Conservation (phyloP, 2,888 invertebrate species). For the Calameuta filiformis region DNA sequence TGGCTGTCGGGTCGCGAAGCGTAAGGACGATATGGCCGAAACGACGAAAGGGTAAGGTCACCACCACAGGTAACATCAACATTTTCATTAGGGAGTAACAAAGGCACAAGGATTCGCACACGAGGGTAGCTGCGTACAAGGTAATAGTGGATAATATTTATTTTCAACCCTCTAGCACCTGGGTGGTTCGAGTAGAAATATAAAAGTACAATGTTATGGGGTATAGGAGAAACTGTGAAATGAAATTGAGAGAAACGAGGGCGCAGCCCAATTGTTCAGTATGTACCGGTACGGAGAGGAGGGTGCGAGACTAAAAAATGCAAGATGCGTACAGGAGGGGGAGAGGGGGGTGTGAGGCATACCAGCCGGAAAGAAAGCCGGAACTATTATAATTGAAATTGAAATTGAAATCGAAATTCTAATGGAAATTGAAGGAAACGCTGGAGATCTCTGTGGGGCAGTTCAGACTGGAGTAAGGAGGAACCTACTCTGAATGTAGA, state of each 20-base stretch:
- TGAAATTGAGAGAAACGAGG: slow-evolving; percentile 9
- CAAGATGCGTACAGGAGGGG: slow-evolving; percentile 22
- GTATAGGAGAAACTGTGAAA: slow-evolving; percentile 18
- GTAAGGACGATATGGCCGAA: background rate
- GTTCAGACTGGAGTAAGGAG: background rate
- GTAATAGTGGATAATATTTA: background rate
- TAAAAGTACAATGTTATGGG: slow-evolving; percentile 22
- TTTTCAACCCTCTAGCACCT: background rate
- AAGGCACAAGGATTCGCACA: background rate
- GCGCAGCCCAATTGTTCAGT: background rate
- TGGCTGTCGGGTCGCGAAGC: background rate
- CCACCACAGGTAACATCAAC: background rate
- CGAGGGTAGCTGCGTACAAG: background rate
- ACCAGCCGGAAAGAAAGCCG: slow-evolving; percentile 33
- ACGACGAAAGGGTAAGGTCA: background rate
- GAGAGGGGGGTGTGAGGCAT: slow-evolving; percentile 18
- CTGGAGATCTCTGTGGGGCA: background rate
- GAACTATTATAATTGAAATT: slow-evolving; percentile 60
- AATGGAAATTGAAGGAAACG: background rate
- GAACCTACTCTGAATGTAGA: background rate
- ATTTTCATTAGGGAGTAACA: background rate
- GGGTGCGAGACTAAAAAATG: slow-evolving; percentile 31
- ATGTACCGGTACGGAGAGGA: slow-evolving; percentile 5
- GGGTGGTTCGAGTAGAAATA: background rate
- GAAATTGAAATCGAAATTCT: slow-evolving; percentile 31